Evolutionary conservation across 2,888 invertebrate species (phyloP).

Genomic region (Drosophila demipolita): DNA sequence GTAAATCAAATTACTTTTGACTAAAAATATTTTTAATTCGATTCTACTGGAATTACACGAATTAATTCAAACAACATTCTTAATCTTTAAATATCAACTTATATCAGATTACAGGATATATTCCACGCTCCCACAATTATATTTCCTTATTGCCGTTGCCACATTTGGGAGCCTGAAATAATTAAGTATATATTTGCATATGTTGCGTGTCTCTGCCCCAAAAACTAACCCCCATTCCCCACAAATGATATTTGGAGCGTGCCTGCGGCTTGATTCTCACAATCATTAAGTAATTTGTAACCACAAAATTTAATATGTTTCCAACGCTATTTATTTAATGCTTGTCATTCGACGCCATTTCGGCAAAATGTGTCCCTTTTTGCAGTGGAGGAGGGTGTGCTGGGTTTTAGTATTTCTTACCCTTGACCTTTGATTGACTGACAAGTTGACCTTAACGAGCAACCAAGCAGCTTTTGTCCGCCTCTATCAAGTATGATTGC

Average conservation of each 20-base stretch:
- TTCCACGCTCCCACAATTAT: neutral
- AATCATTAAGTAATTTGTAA: constrained; percentile 76
- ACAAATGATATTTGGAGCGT: constrained; percentile 22
- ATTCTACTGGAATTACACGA: neutral
- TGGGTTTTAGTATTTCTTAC: constrained; percentile 20
- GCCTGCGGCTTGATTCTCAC: constrained; percentile 50
- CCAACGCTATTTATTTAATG: constrained; percentile 69
- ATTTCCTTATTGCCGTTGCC: neutral
- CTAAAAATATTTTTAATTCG: rapidly evolving
- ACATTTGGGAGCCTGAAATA: neutral
- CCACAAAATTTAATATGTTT: constrained; percentile 77
- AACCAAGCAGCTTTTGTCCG: neutral
- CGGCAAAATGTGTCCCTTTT: constrained; percentile 51
- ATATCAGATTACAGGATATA: neutral
- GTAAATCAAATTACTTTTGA: neutral
- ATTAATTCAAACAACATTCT: neutral
- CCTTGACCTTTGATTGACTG: constrained; percentile 79
- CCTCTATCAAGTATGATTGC: constrained; percentile 61
- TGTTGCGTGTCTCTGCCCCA: constrained; percentile 17
- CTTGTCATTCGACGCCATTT: constrained; percentile 45
- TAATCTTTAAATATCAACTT: neutral
- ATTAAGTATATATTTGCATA: constrained; percentile 48
- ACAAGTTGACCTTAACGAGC: constrained; percentile 73
- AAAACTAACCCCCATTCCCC: neutral
- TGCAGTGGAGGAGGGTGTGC: neutral